Base-by-base conservation (phyloP, 2,888 invertebrate genomes). In the Apodemia duryi region DNA sequence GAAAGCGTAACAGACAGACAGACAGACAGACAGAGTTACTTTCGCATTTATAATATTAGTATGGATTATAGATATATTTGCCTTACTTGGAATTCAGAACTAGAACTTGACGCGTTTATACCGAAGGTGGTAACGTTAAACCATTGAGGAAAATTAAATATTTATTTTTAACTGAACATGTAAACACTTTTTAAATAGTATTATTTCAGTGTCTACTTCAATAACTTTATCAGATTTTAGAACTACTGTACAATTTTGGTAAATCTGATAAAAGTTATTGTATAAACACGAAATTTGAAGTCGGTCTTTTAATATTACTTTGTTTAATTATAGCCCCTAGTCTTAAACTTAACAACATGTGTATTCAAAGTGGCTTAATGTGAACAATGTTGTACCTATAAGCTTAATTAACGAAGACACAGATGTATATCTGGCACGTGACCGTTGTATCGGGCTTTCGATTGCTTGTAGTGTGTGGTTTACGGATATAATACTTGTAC, bases 401-500 rank as follows among this genome's bases (percentile, higher is more conserved):
- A 68, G 67, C 68, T 70, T 78, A 78, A 77, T 78, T 78, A 75
- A 75, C 74, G 70, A 66, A 69, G 68, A 66, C 65, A 67, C 73
- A 74, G 74, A 76, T 75, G 74, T 71, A 66, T 72, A 70, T 72
- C 71, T 68, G 73, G 76, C 77, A 78, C 78, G 78, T 79, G 77
- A 78, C 77, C 71, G 70, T 61, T 66, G 70, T 69, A 70, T 68
- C 70, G 67, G 67, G 67, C 62, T 46, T 46, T 65, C 68, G 51
- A 68, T 68, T 66, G 62, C 67, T 70, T 68, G 61, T 64, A 64
- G 62, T 67, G 71, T 71, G 70, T n/a, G n/a, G 70, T 71, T 70
- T 69, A 73, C 70, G 68, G 70, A 68, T 70, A 63, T 69, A 52
- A 10, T 43, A 43, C 11, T 11, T 43, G 11, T 43, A 11, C 43